Conservation (phyloP, 2,888 invertebrate genomes). For the Cheiracanthium punctorium region DNA sequence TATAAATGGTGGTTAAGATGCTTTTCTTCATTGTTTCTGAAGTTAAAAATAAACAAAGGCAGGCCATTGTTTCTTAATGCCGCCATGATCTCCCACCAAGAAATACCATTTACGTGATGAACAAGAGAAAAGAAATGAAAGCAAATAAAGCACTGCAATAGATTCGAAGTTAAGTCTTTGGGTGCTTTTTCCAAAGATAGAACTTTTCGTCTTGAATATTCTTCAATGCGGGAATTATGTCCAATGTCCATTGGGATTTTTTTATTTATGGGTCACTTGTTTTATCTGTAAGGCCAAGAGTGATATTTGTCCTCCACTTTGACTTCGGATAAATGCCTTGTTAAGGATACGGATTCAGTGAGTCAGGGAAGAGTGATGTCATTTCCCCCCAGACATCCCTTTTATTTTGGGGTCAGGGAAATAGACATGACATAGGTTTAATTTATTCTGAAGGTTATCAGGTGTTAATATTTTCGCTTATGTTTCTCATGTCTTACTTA, state of each 20-base stretch:
- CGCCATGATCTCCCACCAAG: background rate
- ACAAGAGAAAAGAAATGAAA: background rate
- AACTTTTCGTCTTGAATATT: background rate
- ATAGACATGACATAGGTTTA: too few relatives aligned
- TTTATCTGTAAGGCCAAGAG: background rate
- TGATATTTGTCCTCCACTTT: background rate
- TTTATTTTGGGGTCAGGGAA: background rate
- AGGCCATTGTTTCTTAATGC: background rate
- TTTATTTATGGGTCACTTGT: constrained; percentile 4
- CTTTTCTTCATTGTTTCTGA: background rate
- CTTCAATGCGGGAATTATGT: background rate
- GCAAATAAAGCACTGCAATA: background rate
- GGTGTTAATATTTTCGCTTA: too few relatives aligned
- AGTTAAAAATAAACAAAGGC: background rate
- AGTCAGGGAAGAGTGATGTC: background rate
- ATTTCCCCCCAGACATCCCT: background rate
- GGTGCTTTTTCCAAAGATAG: background rate
- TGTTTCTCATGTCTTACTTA: too few relatives aligned
- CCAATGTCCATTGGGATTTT: background rate
- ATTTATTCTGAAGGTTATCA: too few relatives aligned
- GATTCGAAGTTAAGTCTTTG: background rate
- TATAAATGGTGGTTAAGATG: background rate
- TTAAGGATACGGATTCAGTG: background rate
- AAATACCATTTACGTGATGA: background rate
- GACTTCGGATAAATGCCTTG: background rate